A percentile compares a stretch with the other conserved stretches of the same genome.
phyloP scores from a whole-genome alignment of 2,113 vertebrate genomes.

The Centropristis striata region DNA sequence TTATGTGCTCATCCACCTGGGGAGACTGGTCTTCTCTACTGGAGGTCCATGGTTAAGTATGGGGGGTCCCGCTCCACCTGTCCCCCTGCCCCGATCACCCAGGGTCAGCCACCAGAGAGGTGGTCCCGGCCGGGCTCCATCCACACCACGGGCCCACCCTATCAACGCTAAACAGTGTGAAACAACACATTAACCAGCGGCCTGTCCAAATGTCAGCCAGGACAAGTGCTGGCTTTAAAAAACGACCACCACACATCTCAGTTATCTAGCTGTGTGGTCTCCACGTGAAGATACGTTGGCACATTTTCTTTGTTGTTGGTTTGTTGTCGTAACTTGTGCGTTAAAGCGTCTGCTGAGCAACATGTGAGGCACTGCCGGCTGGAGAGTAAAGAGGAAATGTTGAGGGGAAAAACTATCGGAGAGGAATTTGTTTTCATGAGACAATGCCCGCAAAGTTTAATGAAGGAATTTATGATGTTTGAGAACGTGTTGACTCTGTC shows the following conservation, averaged over 20 bases:
- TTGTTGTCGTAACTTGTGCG: constrained; percentile 12
- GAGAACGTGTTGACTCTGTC: constrained; percentile 9
- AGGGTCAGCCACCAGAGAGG: constrained; percentile 77
- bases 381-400: neutral
- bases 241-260: constrained; percentile 53
- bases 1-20: constrained; percentile 3
- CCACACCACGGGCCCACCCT: constrained; percentile 67
- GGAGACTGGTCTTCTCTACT: constrained; percentile 41
- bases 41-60: constrained; percentile 69
- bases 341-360: neutral
- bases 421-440: neutral
- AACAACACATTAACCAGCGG: constrained; percentile 81
- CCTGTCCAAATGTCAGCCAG: constrained; percentile 79
- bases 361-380: neutral
- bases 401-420: too few relatives aligned
- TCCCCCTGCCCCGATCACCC: constrained; percentile 66
- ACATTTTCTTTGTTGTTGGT: neutral
- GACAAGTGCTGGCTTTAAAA: constrained; percentile 73
- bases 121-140: constrained; percentile 71
- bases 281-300: constrained; percentile 17
- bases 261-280: constrained; percentile 76
- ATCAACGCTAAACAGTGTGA: constrained; percentile 83
- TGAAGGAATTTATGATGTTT: constrained; percentile 12
- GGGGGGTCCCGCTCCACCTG: constrained; percentile 81
- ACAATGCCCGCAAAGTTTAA: neutral